phyloP scores from a whole-genome alignment of 2,888 invertebrate genomes.

The Drosophila falleni region DNA sequence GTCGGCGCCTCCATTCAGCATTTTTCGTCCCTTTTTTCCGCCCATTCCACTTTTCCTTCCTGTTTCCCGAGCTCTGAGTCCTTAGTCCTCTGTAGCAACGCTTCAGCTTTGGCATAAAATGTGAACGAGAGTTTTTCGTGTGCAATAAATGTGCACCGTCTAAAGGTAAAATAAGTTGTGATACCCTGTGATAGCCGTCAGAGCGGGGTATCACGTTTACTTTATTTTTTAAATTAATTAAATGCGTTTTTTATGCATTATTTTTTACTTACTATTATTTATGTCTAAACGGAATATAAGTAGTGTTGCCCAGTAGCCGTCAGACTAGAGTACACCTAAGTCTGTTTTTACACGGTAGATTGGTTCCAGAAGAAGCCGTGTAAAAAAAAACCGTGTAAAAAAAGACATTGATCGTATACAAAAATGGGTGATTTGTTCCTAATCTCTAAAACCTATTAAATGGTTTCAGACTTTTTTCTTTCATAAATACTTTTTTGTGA shows the following conservation, averaged over 20 bases:
- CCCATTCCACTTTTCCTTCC: neutral
- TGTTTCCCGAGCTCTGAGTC: neutral
- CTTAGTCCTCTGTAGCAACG: conserved; percentile 9
- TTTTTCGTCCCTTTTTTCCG: neutral
- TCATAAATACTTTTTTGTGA: too few species aligned
- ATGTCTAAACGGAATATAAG: neutral
- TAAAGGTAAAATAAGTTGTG: conserved; percentile 2
- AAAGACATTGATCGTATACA: too few species aligned
- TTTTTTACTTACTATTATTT: neutral
- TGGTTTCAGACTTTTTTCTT: too few species aligned
- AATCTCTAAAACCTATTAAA: too few species aligned
- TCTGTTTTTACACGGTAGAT: too few species aligned
- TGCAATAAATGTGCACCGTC: conserved; percentile 21
- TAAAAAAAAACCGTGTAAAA: too few species aligned
- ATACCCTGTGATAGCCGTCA: neutral
- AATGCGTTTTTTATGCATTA: neutral
- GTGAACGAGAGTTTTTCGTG: conserved; percentile 32
- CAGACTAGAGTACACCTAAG: too few species aligned
- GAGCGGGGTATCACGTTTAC: neutral
- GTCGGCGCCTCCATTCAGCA: conserved; percentile 9
- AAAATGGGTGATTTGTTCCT: too few species aligned
- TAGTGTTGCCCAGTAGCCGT: neutral
- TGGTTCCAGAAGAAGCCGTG: too few species aligned
- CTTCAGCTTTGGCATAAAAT: conserved; percentile 24
- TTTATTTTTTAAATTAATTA: neutral